These are phyloP conservation scores for Nyctibius bracteatus DNA, from an alignment of 2,113 vertebrate species.

Conservation along the genomic window DNA sequence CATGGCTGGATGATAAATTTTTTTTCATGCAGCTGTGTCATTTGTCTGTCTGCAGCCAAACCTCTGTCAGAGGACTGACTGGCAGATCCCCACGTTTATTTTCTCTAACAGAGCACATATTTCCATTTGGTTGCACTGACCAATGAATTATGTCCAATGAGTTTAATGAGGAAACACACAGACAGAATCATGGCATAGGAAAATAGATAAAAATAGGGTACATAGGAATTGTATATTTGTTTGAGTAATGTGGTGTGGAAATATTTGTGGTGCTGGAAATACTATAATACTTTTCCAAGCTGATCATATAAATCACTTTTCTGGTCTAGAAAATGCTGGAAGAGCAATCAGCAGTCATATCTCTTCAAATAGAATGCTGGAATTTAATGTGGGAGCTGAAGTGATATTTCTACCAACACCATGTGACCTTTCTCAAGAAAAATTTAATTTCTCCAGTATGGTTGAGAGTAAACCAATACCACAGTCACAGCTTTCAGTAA, in stretches of 20 bases:
- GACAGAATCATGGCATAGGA: background rate
- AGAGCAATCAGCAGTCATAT: background rate
- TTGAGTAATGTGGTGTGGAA: background rate
- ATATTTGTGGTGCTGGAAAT: background rate
- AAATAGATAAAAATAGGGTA: background rate
- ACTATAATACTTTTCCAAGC: background rate
- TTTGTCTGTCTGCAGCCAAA: background rate
- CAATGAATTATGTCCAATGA: background rate
- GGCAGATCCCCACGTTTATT: background rate
- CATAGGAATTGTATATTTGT: background rate
- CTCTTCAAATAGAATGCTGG: constrained; percentile 57
- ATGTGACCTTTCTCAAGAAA: constrained; percentile 77
- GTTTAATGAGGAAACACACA: background rate
- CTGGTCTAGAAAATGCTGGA: constrained; percentile 54
- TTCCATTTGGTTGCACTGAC: background rate
- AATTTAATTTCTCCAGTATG: constrained; percentile 68
- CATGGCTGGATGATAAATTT: background rate
- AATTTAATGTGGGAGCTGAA: constrained; percentile 68
- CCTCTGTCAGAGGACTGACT: background rate
- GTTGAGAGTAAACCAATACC: constrained; percentile 80
- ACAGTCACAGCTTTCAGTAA: constrained; percentile 68
- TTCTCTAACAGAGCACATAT: background rate
- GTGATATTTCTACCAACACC: constrained; percentile 67
- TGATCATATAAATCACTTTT: background rate
- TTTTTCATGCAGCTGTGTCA: background rate